Base-by-base conservation (phyloP, 2,888 invertebrate genomes). In the Platerodrilus igneus region DNA sequence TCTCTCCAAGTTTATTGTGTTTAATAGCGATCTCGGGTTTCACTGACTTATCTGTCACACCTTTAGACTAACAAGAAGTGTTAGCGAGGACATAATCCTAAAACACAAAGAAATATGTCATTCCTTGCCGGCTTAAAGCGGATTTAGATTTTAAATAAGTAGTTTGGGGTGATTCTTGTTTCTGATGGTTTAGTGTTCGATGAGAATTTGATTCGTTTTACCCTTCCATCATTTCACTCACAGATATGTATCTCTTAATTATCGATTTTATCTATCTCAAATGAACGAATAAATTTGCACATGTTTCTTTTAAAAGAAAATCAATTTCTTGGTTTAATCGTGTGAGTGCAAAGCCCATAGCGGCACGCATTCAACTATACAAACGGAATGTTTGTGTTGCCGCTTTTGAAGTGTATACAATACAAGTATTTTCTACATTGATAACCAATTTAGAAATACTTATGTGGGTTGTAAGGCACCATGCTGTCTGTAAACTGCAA, bases 71-170 rank as follows among this genome's bases (percentile, higher is more conserved):
- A 50, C 57, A 51, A 53, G 56, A 64, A 61, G 63, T 60, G 62
- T 63, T 58, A 56, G 57, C 53, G 46, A 56, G 55, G 58, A 56
- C 56, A 56, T 65, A 65, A 67, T 65, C 67, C 60, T 30, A 19
- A 42, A 51, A 66, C 62, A 45, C 45, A 45, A 45, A 45, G 23
- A 25, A 36, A 41, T 36, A 29, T 39, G 65, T 66, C 66, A 66
- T 58, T 57, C 62, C 62, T 56, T 57, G 58, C 60, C 61, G 62
- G 65, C 66, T 66, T 67, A 54, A 65, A 58, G 52, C 55, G 60
- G 66, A 66, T 67, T 67, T 66, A 50, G 55, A 58, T 65, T 34
- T 64, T 60, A 62, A 67, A 63, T 64, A 62, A 64, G 63, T 62
- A 65, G 64, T 60, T 53, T 58, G 58, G 57, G 43, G 45, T 46